phyloP scores from a whole-genome alignment of 2,888 invertebrate genomes.

The Drosophila melanosoma region DNA sequence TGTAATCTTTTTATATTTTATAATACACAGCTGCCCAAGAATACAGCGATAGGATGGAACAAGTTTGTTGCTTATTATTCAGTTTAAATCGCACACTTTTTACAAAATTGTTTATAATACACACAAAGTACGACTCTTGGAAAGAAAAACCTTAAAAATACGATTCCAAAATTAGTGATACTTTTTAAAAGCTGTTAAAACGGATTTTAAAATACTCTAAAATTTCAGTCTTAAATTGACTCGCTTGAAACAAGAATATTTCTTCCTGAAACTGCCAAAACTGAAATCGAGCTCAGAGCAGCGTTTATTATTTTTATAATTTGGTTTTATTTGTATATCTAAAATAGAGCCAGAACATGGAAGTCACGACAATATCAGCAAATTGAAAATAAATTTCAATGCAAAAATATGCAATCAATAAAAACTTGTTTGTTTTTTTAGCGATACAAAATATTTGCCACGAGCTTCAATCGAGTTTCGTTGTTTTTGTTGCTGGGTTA shows the following conservation, averaged over 20 bases:
- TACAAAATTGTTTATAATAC: neutral
- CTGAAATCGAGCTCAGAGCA: neutral
- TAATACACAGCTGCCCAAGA: neutral
- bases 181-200: neutral
- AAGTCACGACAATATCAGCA: neutral
- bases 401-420: slow-evolving; percentile 13
- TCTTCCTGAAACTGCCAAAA: neutral
- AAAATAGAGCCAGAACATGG: neutral
- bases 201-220: neutral
- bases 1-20: neutral
- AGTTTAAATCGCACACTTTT: neutral
- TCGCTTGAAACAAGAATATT: neutral
- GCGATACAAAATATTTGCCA: slow-evolving; percentile 7
- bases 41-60: neutral
- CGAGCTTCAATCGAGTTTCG: slow-evolving; percentile 9
- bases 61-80: neutral
- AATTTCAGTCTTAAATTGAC: neutral
- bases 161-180: neutral
- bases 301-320: neutral
- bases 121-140: neutral
- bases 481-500: neutral
- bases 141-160: neutral
- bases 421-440: slow-evolving; percentile 14
- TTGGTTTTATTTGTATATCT: neutral
- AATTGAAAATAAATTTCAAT: neutral